phyloP scores from a whole-genome alignment of 2,888 invertebrate species.

The Podotricha telesiphe region DNA sequence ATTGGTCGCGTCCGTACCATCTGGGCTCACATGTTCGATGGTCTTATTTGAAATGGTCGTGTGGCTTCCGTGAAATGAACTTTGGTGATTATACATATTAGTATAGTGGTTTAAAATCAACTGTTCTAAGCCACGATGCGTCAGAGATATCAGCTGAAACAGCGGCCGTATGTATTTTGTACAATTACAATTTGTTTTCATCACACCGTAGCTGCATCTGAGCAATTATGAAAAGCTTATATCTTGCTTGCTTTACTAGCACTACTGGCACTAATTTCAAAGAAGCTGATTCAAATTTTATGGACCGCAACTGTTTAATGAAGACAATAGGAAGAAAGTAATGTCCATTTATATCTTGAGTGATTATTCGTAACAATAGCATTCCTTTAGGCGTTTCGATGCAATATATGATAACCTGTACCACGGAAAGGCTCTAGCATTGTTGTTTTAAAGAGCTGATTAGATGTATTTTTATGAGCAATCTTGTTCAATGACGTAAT shows the following conservation, averaged over 20 bases:
- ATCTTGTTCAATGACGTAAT: constrained; percentile 37
- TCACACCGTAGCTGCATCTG: constrained; percentile 11
- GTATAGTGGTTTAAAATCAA: constrained; percentile 35
- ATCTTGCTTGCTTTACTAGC: not conserved
- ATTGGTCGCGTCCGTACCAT: constrained; percentile 19
- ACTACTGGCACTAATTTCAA: not conserved
- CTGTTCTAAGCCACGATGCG: constrained; percentile 61
- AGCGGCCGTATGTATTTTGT: constrained; percentile 74
- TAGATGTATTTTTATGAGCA: constrained; percentile 34
- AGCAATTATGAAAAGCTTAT: constrained; percentile 1
- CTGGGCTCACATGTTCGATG: constrained; percentile 24
- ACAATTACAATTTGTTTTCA: constrained; percentile 36
- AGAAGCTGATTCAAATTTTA: constrained; percentile 30
- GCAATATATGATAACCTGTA: constrained; percentile 49
- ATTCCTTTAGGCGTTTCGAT: constrained; percentile 59
- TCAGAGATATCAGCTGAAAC: constrained; percentile 80
- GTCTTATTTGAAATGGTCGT: constrained; percentile 24
- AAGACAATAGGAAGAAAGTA: constrained; percentile 70
- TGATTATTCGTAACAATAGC: constrained; percentile 63
- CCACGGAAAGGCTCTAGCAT: constrained; percentile 22
- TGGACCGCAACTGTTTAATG: constrained; percentile 53
- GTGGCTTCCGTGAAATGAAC: constrained; percentile 36
- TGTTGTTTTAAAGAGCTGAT: constrained; percentile 35
- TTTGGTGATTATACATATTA: constrained; percentile 33
- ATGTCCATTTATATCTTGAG: constrained; percentile 48